Conservation (phyloP, 2,113 vertebrate species). For the Passer domesticus region DNA sequence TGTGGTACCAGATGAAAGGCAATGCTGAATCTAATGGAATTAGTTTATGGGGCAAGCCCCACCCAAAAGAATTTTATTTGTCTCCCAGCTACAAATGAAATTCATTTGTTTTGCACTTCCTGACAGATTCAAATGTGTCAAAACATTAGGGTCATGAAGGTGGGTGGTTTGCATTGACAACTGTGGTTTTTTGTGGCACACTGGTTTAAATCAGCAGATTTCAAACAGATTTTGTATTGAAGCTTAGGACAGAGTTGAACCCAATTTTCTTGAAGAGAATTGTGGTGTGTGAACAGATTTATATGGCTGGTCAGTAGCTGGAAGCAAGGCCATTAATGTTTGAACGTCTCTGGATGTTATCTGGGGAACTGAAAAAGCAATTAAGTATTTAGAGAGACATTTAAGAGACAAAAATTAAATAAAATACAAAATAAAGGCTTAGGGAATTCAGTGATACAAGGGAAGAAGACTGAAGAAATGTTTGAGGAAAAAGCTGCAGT, state of each 20-base stretch:
- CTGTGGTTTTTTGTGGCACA: not conserved
- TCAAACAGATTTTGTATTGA: slow-evolving; percentile 45
- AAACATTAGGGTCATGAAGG: not conserved
- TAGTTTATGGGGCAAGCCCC: not conserved
- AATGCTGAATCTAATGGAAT: not conserved
- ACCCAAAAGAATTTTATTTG: slow-evolving; percentile 17
- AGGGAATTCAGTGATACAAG: not conserved
- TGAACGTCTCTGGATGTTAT: slow-evolving; percentile 30
- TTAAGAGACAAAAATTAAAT: slow-evolving; percentile 13
- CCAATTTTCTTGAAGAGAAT: slow-evolving; percentile 1
- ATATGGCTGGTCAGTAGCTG: slow-evolving; percentile 31
- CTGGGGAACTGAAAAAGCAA: slow-evolving; percentile 1
- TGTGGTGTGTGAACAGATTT: slow-evolving; percentile 44
- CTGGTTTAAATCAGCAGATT: slow-evolving; percentile 25
- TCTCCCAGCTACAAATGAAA: slow-evolving; percentile 27
- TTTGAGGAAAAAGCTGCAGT: not conserved
- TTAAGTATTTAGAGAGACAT: slow-evolving; percentile 26
- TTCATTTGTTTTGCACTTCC: slow-evolving; percentile 32
- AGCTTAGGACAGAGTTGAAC: not conserved
- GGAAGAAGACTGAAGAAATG: not conserved
- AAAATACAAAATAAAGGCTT: not conserved
- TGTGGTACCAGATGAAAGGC: slow-evolving; percentile 23
- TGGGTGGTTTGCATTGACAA: not conserved
- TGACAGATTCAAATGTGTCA: slow-evolving; percentile 18
- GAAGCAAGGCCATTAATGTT: slow-evolving; percentile 36